Base-by-base conservation (phyloP, 2,113 vertebrate genomes). In the Cromileptes altivelis region DNA sequence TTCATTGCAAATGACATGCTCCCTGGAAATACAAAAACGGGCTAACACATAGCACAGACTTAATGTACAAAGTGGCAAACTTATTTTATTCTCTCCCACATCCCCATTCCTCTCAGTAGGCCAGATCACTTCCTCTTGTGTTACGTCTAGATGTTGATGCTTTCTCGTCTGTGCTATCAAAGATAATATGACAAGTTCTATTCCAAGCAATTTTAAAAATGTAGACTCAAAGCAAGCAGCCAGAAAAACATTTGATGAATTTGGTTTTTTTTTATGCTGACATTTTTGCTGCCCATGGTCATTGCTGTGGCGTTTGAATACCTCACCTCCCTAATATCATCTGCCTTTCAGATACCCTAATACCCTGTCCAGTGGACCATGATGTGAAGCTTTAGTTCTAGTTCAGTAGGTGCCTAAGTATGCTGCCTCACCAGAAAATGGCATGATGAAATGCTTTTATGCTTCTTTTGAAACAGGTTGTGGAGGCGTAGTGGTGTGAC, bases 1-100 rank as follows among this genome's bases (percentile, higher is more conserved):
- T 64, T 68, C 33, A 68, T 47, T 23, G 56, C 58, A 75, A 68
- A 75, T 65, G 14, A 53, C 45, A 40, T 49, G 37, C 67, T 76
- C 25, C 53, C 68, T 13, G 30, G 25, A 57, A 53, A 70, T 33
- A 73, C 71, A 17, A 40, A 64, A 62, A 3, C 2, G 30, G 23
- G 21, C 45, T 65, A 21, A 45, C 13, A 62, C 49, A 49, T 55
- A 49, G 40, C 57, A 21, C 15, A 7, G 30, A n/a, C 15, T 45
- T 49, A 58, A 60, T 52, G 27, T 55, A 25, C 10, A 40, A 62
- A 53, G 6, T 69, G 33, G 8, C 18, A 52, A 14, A 79, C 27
- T 14, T 64, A 4, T 50, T 77, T 58, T 42, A 65, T 60, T 61
- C 33, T 13, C 49, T 4, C 30, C 9, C 1, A 47, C 45, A n/a